Conservation (phyloP, 2,888 invertebrate genomes). For the Drosophila barbarae region DNA sequence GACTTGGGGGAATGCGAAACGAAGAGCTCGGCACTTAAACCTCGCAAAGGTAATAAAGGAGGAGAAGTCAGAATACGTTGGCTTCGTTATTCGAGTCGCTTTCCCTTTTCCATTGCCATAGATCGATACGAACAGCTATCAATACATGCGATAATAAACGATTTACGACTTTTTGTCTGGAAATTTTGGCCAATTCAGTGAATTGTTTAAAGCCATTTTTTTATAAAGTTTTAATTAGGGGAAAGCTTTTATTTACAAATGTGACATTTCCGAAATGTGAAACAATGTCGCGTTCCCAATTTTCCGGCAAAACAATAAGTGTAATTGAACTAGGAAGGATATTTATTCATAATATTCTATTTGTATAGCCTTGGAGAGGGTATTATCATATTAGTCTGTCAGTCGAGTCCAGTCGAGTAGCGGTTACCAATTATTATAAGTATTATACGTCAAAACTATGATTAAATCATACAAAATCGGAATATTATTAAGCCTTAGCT, state of each 20-base stretch:
- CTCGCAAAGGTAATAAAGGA: conserved; percentile 53
- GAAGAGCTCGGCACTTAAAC: conserved; percentile 42
- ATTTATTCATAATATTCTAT: not conserved
- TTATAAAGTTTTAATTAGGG: not conserved
- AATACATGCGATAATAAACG: conserved; percentile 43
- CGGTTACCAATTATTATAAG: too few relatives aligned
- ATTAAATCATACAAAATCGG: not conserved
- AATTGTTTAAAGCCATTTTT: conserved; percentile 37
- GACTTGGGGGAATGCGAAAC: conserved; percentile 38
- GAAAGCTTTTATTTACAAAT: not conserved
- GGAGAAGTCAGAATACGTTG: conserved; percentile 26
- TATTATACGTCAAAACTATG: not conserved
- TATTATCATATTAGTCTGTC: not conserved
- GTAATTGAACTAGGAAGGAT: not conserved
- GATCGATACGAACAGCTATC: conserved; percentile 39
- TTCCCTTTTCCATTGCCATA: conserved; percentile 16
- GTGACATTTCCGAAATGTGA: not conserved
- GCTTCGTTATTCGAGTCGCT: conserved; percentile 29
- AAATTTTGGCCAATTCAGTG: conserved; percentile 48
- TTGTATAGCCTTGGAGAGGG: not conserved
- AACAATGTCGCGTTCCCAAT: not conserved
- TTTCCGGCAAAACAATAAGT: not conserved
- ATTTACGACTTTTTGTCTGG: conserved; percentile 51
- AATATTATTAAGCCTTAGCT: not conserved
- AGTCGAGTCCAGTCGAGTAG: not conserved